Evolutionary conservation across 2,113 vertebrate genomes (phyloP).

Genomic region (Fregata magnificens): DNA sequence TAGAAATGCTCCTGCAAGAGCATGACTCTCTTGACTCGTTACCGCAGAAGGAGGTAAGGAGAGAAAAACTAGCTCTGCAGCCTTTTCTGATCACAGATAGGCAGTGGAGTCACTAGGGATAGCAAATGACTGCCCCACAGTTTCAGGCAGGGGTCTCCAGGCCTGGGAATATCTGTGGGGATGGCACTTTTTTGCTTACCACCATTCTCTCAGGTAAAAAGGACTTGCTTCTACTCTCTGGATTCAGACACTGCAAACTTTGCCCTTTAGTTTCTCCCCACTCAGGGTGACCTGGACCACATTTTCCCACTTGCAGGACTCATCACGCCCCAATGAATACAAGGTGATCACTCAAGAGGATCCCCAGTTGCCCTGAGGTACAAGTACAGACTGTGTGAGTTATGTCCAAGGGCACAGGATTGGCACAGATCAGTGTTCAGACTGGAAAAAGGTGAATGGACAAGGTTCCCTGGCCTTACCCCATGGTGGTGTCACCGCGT

Average conservation of each 20-base stretch:
- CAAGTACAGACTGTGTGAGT: accelerated
- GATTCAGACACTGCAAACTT: neutral
- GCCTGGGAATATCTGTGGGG: neutral
- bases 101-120: neutral
- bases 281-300: neutral
- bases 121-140: neutral
- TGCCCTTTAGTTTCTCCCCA: neutral
- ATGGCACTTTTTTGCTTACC: neutral
- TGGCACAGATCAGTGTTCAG: neutral
- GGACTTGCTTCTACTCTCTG: neutral
- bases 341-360: neutral
- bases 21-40: neutral
- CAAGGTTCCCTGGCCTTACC: neutral
- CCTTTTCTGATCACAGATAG: neutral
- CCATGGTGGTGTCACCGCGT: accelerated
- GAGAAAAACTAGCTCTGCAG: neutral
- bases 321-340: neutral
- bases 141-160: neutral
- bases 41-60: neutral
- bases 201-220: neutral
- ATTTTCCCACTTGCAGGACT: neutral
- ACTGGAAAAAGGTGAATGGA: neutral
- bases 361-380: neutral
- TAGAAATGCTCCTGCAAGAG: neutral
- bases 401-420: neutral